Base-by-base conservation (phyloP, 2,113 vertebrate genomes). In the Speoplatyrhinus poulsoni region DNA sequence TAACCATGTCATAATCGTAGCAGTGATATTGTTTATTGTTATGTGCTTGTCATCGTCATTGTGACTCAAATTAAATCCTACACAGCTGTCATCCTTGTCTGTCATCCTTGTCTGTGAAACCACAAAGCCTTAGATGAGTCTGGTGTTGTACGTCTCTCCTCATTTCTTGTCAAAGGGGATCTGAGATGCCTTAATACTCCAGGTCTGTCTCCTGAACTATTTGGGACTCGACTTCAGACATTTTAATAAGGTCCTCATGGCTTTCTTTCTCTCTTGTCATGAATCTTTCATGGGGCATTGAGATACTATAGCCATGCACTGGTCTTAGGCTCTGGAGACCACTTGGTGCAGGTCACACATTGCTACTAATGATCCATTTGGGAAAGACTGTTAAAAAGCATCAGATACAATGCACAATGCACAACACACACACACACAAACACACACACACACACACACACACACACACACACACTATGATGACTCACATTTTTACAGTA, bases 251-350 rank as follows among this genome's bases (percentile, higher is more conserved):
- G 75, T 81, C 76, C 70, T 63, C 57, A 57, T 83, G 72, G 76
- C 36, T 65, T 77, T 76, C 61, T 72, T 47, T 36, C 41, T 74
- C 70, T 78, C 64, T 52, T 56, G 59, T 47, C 56, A 70, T 87
- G 69, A 83, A 88, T 87, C 68, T 88, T 88, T 89, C 65, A 85
- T 84, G 81, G 19, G 6, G 48, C 72, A 67, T 79, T 79, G 74
- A 71, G 76, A 74, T 53, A 1, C 53, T 62, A 41, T 62, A 69
- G 53, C 52, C 59, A 56, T 71, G 57, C 78, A 63, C 48, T 62
- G 67, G 78, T 6, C 52, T 60, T 60, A 81, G 12, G 4, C 77
- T 77, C 80, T 58, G 67, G 79, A 80, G 77, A 73, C 26, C 12
- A 70, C 66, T 82, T 83, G 72, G 72, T 72, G 61, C 73, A 12